Evolutionary conservation across 2,888 invertebrate genomes (phyloP).

Genomic region (Microctonus aethiopoides): DNA sequence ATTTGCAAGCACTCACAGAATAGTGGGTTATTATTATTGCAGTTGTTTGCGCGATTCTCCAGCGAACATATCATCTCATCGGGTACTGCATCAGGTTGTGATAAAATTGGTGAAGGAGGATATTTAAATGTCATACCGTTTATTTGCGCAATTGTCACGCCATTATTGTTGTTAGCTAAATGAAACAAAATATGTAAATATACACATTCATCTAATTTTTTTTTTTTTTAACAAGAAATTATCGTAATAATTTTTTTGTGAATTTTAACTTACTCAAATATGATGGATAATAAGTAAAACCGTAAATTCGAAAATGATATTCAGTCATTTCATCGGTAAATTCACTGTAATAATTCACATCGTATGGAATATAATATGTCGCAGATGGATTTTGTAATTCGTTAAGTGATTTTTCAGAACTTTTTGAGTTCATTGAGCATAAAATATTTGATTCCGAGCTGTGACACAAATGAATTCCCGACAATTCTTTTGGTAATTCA

Average conservation of each 20-base stretch:
- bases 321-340: slow-evolving; percentile 69
- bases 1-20: slow-evolving; percentile 72
- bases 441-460: slow-evolving; percentile 38
- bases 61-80: slow-evolving; percentile 52
- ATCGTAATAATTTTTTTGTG: slow-evolving; percentile 10
- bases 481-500: slow-evolving; percentile 7
- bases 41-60: slow-evolving; percentile 55
- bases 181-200: background rate
- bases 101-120: slow-evolving; percentile 72
- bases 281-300: slow-evolving; percentile 69
- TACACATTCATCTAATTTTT: background rate
- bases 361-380: slow-evolving; percentile 68
- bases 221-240: too few species aligned
- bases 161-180: slow-evolving; percentile 39
- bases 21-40: slow-evolving; percentile 43
- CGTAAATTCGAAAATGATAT: slow-evolving; percentile 70
- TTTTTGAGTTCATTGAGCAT: slow-evolving; percentile 49
- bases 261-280: slow-evolving; percentile 65
- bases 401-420: background rate
- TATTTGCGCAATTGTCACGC: slow-evolving; percentile 68
- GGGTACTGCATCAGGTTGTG: slow-evolving; percentile 67
- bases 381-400: slow-evolving; percentile 38
- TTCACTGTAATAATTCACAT: slow-evolving; percentile 63
- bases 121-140: slow-evolving; percentile 73
- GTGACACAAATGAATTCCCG: slow-evolving; percentile 45